phyloP scores from a whole-genome alignment of 2,888 invertebrate species.

The Cephus pulcher region DNA sequence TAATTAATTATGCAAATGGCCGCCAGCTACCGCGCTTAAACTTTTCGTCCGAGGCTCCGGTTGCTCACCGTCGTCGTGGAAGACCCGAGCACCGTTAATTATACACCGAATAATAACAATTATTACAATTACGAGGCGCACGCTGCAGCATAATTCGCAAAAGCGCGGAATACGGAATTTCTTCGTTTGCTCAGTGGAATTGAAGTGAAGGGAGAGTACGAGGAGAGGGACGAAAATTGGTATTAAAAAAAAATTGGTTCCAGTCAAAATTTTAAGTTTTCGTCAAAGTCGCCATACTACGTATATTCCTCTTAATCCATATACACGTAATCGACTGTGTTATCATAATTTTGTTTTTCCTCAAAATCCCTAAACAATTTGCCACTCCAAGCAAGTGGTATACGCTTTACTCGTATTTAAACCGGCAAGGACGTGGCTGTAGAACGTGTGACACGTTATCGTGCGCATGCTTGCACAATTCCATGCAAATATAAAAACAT shows the following conservation, averaged over 20 bases:
- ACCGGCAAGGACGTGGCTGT: slow-evolving; percentile 44
- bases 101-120: slow-evolving; percentile 63
- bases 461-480: slow-evolving; percentile 34
- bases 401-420: neutral
- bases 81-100: slow-evolving; percentile 56
- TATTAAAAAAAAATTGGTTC: neutral
- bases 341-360: neutral
- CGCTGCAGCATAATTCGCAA: slow-evolving; percentile 35
- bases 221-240: neutral
- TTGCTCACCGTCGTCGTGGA: neutral
- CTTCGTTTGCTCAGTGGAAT: slow-evolving; percentile 8
- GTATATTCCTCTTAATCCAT: too few species aligned
- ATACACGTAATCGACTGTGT: too few species aligned
- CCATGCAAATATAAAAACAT: slow-evolving; percentile 39
- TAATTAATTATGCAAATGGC: slow-evolving; percentile 64
- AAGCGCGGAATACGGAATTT: slow-evolving; percentile 39
- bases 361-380: neutral
- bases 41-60: slow-evolving; percentile 54
- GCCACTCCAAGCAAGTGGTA: neutral
- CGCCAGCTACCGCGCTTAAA: slow-evolving; percentile 56
- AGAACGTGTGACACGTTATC: slow-evolving; percentile 38
- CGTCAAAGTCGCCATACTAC: too few species aligned
- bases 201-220: neutral
- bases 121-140: slow-evolving; percentile 55
- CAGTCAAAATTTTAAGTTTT: neutral